phyloP scores from a whole-genome alignment of 2,888 invertebrate genomes.

The Melanostoma scalare region DNA sequence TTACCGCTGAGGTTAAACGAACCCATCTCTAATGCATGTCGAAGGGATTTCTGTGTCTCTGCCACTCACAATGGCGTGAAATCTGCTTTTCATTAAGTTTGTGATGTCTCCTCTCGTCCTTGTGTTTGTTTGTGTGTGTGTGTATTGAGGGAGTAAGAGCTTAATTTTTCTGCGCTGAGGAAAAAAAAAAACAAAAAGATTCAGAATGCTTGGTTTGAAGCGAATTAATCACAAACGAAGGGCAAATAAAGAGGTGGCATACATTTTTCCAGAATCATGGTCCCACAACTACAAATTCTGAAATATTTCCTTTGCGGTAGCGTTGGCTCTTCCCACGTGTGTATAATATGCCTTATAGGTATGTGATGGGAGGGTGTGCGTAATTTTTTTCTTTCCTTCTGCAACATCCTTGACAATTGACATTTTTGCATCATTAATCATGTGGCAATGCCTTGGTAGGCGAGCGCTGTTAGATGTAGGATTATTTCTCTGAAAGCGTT shows the following conservation, averaged over 20 bases:
- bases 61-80: conserved; percentile 45
- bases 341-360: not conserved
- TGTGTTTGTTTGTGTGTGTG: not conserved
- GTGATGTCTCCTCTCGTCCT: conserved; percentile 28
- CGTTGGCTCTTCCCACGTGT: conserved; percentile 8
- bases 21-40: conserved; percentile 59
- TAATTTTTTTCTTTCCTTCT: not conserved
- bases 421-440: conserved; percentile 66
- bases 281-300: not conserved
- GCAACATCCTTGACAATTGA: conserved; percentile 59
- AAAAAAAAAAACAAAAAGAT: conserved; percentile 7
- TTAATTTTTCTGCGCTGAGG: conserved; percentile 6
- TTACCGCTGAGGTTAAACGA: conserved; percentile 61
- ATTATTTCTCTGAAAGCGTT: conserved; percentile 56
- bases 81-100: conserved; percentile 62
- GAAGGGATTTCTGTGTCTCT: conserved; percentile 36
- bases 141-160: not conserved
- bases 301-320: not conserved
- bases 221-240: conserved; percentile 57
- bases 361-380: not conserved
- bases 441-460: conserved; percentile 39
- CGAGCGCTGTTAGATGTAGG: conserved; percentile 49
- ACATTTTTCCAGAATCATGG: not conserved
- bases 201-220: conserved; percentile 13
- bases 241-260: conserved; percentile 4